Conservation (phyloP, 35 echinoderm and acorn worm genomes). For the Stichopus chloronotus region DNA sequence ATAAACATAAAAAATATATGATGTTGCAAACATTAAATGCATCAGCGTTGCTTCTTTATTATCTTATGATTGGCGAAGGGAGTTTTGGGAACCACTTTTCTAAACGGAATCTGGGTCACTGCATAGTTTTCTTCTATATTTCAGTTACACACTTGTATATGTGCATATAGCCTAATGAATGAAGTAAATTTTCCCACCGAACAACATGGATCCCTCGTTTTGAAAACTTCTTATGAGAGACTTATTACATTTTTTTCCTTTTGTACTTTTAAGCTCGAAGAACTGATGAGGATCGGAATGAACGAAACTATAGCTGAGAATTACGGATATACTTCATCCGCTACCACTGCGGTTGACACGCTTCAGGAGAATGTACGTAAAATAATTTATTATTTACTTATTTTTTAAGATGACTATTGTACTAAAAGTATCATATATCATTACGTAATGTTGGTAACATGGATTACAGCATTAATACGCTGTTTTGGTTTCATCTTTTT, state of each 20-base stretch:
- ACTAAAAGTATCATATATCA: background rate
- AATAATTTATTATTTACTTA: background rate
- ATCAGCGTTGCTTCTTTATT: no score
- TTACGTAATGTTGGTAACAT: background rate
- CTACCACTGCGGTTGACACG: constrained; percentile 19
- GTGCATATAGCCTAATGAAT: no score
- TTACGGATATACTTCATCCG: background rate
- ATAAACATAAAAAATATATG: no score
- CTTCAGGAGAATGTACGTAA: constrained; percentile 26
- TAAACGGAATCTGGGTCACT: no score
- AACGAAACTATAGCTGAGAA: constrained; percentile 37
- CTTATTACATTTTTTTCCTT: background rate
- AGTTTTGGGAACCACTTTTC: no score
- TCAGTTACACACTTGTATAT: no score
- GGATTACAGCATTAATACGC: background rate
- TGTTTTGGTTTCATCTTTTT: background rate
- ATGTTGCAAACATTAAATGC: no score
- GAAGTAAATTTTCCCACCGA: no score
- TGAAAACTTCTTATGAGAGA: no score
- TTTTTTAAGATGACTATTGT: background rate
- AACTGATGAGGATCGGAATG: constrained; percentile 32
- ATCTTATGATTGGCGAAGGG: no score
- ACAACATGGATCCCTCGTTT: no score
- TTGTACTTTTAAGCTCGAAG: constrained; percentile 26
- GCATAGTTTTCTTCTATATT: no score